phyloP scores from a whole-genome alignment of 2,888 invertebrate genomes.

The Trisateles emortualis region DNA sequence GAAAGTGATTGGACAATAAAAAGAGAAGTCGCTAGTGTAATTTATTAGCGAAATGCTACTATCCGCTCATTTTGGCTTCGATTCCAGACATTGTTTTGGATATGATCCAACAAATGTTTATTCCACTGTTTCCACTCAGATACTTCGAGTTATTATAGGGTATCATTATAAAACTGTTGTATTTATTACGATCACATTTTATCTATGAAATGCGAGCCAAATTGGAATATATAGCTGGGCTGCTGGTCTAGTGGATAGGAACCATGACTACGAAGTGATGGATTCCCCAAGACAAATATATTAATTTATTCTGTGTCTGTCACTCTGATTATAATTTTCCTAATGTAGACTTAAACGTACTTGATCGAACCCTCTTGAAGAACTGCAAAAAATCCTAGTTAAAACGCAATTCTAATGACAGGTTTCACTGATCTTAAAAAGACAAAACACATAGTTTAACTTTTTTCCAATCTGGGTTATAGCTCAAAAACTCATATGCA shows the following conservation, averaged over 20 bases:
- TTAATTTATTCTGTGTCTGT: too few relatives aligned
- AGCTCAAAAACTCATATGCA: background rate
- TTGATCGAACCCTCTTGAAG: too few relatives aligned
- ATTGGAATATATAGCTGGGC: background rate
- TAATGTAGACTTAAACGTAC: too few relatives aligned
- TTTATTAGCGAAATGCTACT: slow-evolving; percentile 60
- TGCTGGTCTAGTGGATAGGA: too few relatives aligned
- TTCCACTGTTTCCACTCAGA: slow-evolving; percentile 56
- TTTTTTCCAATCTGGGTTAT: background rate
- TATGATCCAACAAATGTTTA: slow-evolving; percentile 62
- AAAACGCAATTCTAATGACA: too few relatives aligned
- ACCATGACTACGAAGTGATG: too few relatives aligned
- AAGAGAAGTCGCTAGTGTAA: slow-evolving; percentile 46
- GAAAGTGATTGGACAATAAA: slow-evolving; percentile 57
- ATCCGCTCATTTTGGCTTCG: slow-evolving; percentile 61
- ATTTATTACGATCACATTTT: background rate
- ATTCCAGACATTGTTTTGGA: slow-evolving; percentile 65
- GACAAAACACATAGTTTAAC: background rate
- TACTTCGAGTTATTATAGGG: slow-evolving; percentile 55
- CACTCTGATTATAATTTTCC: too few relatives aligned
- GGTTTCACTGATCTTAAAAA: too few relatives aligned
- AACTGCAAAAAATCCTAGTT: too few relatives aligned
- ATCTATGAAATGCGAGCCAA: background rate
- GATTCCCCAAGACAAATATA: too few relatives aligned
- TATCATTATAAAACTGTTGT: slow-evolving; percentile 36